Conservation (phyloP, 2,113 vertebrate species). For the Xiphophorus maculatus region DNA sequence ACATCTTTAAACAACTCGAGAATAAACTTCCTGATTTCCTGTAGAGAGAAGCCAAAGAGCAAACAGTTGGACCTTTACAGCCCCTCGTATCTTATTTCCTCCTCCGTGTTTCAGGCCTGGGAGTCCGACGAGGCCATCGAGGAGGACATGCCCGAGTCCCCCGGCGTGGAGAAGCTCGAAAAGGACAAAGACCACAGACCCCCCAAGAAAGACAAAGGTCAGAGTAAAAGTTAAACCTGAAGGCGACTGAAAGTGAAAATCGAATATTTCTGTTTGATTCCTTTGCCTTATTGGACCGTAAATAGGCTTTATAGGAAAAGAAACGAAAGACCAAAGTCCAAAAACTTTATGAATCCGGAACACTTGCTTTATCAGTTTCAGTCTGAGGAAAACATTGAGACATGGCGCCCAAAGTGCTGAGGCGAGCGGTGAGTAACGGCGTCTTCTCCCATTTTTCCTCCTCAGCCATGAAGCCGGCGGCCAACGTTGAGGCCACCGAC, state of each 20-base stretch:
- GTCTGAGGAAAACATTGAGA: neutral
- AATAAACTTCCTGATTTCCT: neutral
- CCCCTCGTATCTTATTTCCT: neutral
- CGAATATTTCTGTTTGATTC: neutral
- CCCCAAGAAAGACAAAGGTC: conserved; percentile 86
- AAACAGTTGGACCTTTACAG: conserved; percentile 3
- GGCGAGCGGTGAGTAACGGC: conserved; percentile 21
- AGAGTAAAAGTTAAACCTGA: neutral
- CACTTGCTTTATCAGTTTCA: neutral
- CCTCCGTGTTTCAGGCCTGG: conserved; percentile 73
- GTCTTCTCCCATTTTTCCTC: conserved; percentile 37
- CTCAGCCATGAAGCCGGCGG: conserved; percentile 84
- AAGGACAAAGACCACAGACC: conserved; percentile 87
- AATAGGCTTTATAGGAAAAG: neutral
- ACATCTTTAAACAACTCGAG: neutral
- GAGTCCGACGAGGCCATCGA: conserved; percentile 90
- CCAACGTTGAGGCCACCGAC: conserved; percentile 87
- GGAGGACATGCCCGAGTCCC: conserved; percentile 92
- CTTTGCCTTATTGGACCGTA: neutral
- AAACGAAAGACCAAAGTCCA: conserved; percentile 15
- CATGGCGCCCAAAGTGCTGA: conserved; percentile 26
- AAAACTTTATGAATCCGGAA: neutral
- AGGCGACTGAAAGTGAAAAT: neutral
- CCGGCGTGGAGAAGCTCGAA: conserved; percentile 88
- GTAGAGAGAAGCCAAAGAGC: conserved; percentile 8